Evolutionary conservation across 2,888 invertebrate species (phyloP).

Genomic region (Chrysolina haemoptera): DNA sequence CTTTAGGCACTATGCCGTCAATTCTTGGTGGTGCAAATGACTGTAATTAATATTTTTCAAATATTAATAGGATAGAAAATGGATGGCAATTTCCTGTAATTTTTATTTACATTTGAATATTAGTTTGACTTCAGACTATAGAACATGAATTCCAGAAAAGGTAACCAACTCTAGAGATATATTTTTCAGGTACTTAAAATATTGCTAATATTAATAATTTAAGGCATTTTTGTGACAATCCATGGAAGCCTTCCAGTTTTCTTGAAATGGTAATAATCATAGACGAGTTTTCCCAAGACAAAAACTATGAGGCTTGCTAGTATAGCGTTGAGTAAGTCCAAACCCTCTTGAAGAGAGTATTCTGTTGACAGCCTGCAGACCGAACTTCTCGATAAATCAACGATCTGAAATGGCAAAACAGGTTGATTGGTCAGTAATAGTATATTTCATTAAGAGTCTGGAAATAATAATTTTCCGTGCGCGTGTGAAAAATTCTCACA

Average conservation of each 20-base stretch:
- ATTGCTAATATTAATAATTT: constrained; percentile 47
- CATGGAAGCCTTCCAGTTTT: constrained; percentile 86
- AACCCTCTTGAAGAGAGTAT: constrained; percentile 75
- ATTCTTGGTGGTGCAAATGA: too few relatives aligned
- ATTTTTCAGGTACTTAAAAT: background rate
- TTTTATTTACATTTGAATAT: too few relatives aligned
- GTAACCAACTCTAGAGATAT: too few relatives aligned
- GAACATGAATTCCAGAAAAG: background rate
- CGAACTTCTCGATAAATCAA: constrained; percentile 78
- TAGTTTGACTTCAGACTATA: too few relatives aligned
- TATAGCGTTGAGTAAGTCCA: constrained; percentile 82
- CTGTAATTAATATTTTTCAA: too few relatives aligned
- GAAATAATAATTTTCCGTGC: too few relatives aligned
- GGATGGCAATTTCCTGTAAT: too few relatives aligned
- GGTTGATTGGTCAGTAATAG: background rate
- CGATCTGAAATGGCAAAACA: constrained; percentile 73
- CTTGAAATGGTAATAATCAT: constrained; percentile 87
- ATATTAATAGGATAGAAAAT: too few relatives aligned
- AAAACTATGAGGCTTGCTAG: constrained; percentile 79
- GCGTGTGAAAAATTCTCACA: too few relatives aligned
- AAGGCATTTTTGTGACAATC: constrained; percentile 86
- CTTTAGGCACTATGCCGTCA: too few relatives aligned
- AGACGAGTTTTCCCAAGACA: constrained; percentile 82
- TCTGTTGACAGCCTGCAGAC: constrained; percentile 76
- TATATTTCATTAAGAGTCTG: too few relatives aligned